Evolutionary conservation across 2,888 invertebrate genomes (phyloP), one percentile per base, ranked within the genome.

Genomic region (Myopa tessellatipennis): DNA sequence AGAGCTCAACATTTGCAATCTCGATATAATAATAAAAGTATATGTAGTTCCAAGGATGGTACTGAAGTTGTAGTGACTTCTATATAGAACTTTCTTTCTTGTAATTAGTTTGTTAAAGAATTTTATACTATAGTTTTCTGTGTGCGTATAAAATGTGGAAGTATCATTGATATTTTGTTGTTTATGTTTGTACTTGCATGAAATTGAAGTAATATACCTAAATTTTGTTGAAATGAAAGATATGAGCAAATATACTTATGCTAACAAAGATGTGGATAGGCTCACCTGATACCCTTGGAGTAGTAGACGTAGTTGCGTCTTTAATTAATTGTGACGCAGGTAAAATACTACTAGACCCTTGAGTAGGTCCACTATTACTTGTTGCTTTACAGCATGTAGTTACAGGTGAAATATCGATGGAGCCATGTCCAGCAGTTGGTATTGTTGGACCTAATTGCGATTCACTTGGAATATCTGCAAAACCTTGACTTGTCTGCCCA

Each of bases 121-220:
- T 26, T 26, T 26, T 26, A 26, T 26, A 26, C 26, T 26, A 26
- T 26, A 26, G 26, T 65, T 34, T 38, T 38, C 58, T 58, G 74
- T 76, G 68, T 76, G 65, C 75, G 63, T 50, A 40, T 71, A 50
- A 58, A 76, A 34, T 61, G 77, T 74, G 61, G 65, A 60, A 67
- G 69, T 40, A 63, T 75, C 58, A 12, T 8, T 73, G 63, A 63
- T 18, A 45, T n/a, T 34, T 74, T 34, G 40, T 69, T 72, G n/a
- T 14, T 40, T 73, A 50, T 50, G 70, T 58, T 67, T 75, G 58
- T 75, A 68, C 52, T 55, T 26, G 26, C 5, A 50, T 70, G 70
- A 55, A 55, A 70, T n/a, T 70, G 12, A 55, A 70, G 50, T 18
- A 2, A 26, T 70, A 55, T 34, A 45, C 45, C 40, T 70, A 34